phyloP scores from a whole-genome alignment of 2,797 vertebrate species.

The Hydrophis major region DNA sequence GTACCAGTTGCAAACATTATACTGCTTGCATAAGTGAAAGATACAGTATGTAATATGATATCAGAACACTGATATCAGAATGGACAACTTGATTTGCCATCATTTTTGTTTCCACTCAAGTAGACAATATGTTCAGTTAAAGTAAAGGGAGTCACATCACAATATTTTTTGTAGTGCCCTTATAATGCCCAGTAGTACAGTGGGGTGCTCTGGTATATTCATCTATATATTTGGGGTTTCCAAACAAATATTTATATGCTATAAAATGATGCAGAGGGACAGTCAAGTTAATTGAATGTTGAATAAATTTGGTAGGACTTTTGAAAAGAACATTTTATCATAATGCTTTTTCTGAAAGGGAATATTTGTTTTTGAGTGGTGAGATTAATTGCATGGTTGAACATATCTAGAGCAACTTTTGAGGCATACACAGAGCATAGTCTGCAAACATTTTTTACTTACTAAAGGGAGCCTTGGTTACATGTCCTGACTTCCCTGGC shows the following conservation, averaged over 20 bases:
- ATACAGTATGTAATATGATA: neutral
- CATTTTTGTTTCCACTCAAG: neutral
- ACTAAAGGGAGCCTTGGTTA: neutral
- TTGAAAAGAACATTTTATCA: neutral
- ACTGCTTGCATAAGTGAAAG: neutral
- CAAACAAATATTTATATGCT: neutral
- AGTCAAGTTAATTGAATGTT: neutral
- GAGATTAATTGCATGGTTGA: neutral
- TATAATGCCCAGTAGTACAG: neutral
- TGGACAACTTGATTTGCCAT: neutral
- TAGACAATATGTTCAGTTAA: neutral
- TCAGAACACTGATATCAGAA: neutral
- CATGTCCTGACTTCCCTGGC: neutral
- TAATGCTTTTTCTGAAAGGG: neutral
- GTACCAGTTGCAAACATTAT: neutral
- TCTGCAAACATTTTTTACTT: neutral
- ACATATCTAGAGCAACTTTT: neutral
- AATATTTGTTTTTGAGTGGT: neutral
- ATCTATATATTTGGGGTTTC: neutral
- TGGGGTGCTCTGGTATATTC: neutral
- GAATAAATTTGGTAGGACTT: neutral
- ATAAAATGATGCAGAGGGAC: neutral
- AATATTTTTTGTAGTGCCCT: neutral
- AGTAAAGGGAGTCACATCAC: neutral
- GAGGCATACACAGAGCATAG: neutral